A percentile compares a stretch with the other conserved stretches of the same genome.
phyloP scores from a whole-genome alignment of 2,797 vertebrate genomes.

The Parotocinclus haroldoi region DNA sequence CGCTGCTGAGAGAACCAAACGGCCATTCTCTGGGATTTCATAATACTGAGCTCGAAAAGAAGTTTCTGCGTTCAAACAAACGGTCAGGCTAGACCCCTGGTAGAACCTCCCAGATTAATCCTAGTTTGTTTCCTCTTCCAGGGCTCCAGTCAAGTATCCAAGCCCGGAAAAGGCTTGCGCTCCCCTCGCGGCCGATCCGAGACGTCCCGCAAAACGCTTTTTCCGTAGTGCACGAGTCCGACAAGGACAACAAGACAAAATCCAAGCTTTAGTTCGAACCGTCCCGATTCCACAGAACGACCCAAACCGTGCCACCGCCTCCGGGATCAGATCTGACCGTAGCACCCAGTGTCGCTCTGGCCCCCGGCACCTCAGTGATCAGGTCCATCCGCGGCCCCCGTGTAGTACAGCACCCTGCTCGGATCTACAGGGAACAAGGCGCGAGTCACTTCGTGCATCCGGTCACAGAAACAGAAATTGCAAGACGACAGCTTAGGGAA shows the following conservation, averaged over 20 bases:
- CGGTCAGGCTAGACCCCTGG: too few relatives aligned
- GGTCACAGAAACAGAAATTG: too few relatives aligned
- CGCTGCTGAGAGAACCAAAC: constrained; percentile 7
- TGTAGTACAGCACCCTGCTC: constrained; percentile 50
- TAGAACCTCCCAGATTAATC: not conserved
- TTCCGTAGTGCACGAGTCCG: constrained; percentile 1
- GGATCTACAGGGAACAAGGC: constrained; percentile 39
- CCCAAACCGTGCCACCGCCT: not conserved
- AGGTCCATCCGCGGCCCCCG: constrained; percentile 48
- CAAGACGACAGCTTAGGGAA: too few relatives aligned
- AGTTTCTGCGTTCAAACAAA: too few relatives aligned
- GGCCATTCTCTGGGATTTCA: not conserved
- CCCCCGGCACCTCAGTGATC: constrained; percentile 50
- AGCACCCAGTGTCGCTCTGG: constrained; percentile 30
- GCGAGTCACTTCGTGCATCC: too few relatives aligned
- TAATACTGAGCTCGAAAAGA: constrained; percentile 35
- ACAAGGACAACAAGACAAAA: not conserved
- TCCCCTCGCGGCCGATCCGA: constrained; percentile 30
- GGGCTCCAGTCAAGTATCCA: too few relatives aligned
- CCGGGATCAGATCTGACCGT: constrained; percentile 34
- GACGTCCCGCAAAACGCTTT: not conserved
- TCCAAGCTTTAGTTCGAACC: too few relatives aligned
- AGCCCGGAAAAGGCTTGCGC: constrained; percentile 41
- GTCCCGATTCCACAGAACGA: not conserved
- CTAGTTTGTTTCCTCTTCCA: too few relatives aligned